Percentiles rank a stretch among this genome's conserved stretches.
Evolutionary conservation across 2,113 vertebrate species (phyloP).

Genomic region (Physeter macrocephalus): DNA sequence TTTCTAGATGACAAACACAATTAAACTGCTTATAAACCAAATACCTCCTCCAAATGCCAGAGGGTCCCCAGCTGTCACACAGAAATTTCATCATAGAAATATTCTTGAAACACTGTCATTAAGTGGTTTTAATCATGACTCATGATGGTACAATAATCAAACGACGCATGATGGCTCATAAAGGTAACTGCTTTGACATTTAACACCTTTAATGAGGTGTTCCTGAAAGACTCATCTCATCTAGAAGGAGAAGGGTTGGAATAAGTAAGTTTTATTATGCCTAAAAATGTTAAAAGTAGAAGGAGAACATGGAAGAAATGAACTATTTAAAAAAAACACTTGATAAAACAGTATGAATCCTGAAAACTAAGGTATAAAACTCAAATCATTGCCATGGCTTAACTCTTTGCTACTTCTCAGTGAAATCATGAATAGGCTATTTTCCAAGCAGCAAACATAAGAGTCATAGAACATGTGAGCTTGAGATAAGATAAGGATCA

Average conservation of each 20-base stretch:
- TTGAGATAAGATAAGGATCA: not conserved
- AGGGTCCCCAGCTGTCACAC: not conserved
- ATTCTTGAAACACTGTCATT: not conserved
- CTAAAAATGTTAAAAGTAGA: not conserved
- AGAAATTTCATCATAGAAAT: not conserved
- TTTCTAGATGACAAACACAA: slow-evolving; percentile 34
- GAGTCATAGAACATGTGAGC: not conserved
- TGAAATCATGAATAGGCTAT: not conserved
- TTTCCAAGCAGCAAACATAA: not conserved
- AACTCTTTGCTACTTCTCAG: not conserved
- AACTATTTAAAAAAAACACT: not conserved
- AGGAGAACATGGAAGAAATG: slow-evolving; percentile 8
- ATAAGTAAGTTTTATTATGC: not conserved
- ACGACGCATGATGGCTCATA: not conserved
- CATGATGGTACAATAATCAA: not conserved
- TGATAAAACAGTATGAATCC: not conserved
- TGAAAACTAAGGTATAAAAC: slow-evolving; percentile 2
- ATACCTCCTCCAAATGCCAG: not conserved
- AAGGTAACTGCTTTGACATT: not conserved
- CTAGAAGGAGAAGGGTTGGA: not conserved
- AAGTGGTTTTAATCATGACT: not conserved
- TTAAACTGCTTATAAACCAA: slow-evolving; percentile 19
- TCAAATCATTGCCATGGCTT: not conserved
- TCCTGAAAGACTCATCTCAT: slow-evolving; percentile 19
- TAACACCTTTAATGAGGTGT: not conserved